These are phyloP conservation scores for Glaucidium brasilianum DNA, from an alignment of 2,113 vertebrate species.

Conservation along the genomic window DNA sequence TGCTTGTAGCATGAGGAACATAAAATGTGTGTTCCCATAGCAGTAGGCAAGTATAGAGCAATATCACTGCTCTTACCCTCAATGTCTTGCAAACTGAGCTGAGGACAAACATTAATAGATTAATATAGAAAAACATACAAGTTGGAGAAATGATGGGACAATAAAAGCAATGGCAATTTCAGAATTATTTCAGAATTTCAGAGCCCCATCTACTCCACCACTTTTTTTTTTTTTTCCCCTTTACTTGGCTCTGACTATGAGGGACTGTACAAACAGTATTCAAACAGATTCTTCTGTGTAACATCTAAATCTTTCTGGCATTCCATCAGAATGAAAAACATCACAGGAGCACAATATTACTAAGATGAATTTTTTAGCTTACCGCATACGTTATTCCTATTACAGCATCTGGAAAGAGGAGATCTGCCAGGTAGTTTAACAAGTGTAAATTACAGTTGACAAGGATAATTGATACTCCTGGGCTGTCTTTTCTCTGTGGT, in stretches of 20 bases:
- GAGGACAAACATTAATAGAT: background rate
- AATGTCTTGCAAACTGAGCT: background rate
- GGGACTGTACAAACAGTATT: background rate
- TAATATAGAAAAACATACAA: background rate
- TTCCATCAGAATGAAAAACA: conserved; percentile 3
- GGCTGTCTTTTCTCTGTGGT: background rate
- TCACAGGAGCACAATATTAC: background rate
- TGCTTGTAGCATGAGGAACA: background rate
- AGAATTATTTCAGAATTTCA: background rate
- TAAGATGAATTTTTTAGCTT: background rate
- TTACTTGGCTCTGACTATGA: background rate
- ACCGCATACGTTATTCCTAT: background rate
- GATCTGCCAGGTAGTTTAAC: conserved; percentile 7
- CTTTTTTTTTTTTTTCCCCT: background rate
- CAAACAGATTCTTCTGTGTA: background rate
- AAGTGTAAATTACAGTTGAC: conserved; percentile 49
- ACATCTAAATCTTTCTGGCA: background rate
- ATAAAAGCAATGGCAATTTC: background rate
- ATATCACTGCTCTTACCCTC: background rate
- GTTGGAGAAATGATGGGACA: background rate
- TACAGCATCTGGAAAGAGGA: background rate
- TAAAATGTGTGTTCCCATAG: background rate
- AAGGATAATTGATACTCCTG: conserved; percentile 32
- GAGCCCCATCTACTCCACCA: background rate
- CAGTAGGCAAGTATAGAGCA: background rate